Evolutionary conservation across 1,140 invertebrate species (phyloP), one percentile per base, ranked within the genome.

Genomic region (Brachionus rubens): DNA sequence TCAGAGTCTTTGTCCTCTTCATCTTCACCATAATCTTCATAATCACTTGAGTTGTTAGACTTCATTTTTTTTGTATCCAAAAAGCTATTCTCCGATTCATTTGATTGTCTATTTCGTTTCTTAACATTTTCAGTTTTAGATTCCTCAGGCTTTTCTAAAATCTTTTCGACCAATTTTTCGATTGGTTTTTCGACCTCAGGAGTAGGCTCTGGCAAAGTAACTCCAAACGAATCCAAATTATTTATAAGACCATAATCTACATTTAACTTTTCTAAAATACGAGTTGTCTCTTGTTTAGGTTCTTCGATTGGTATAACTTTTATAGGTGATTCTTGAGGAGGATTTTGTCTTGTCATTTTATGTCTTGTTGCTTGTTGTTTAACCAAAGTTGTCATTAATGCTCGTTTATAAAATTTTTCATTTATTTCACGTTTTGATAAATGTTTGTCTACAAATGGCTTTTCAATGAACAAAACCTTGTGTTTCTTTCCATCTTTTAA

Each of bases 391-490:
- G 50, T 46, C 9, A 72, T 7, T 7, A 72, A 7, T 0, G 68
- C 48, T 50, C 47, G 46, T 50, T 54, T 48, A 16, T 50, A 72
- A 40, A 50, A 72, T 16, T 72, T 72, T 54, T 72, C 68, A 26
- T 72, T 72, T 40, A 72, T 50, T 1, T 54, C 59, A 9, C 46
- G 3, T 50, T 72, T 72, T 4, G 68, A 72, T 36, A 50, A 46
- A 72, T 54, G 47, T 26, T 72, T 54, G 16, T 72, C 68, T 3
- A 72, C 40, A 40, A 72, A 54, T 6, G 68, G 68, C n/a, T 72
- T 72, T 14, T 72, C 68, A 0, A 72, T 12, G 21, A 50, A 16
- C 7, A 72, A 3, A 14, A 72, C 19, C 50, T 72, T 72, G 2
- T 54, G 46, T 16, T 50, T 54, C 21, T 14, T 26, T 4, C 46